phyloP scores from a whole-genome alignment of 2,888 invertebrate species.

The Brachyptera putata region DNA sequence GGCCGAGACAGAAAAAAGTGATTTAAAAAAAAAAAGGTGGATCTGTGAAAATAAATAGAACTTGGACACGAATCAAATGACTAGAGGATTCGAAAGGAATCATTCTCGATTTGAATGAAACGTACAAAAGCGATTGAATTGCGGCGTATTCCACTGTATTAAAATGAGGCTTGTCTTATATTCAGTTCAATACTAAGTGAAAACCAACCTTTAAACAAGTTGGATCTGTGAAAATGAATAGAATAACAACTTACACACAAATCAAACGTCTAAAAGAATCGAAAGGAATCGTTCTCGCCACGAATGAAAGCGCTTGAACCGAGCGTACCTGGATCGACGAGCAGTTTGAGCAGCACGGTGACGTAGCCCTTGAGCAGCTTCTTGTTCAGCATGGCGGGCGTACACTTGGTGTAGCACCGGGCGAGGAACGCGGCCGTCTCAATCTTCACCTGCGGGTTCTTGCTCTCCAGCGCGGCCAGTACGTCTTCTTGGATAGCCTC shows the following conservation, averaged over 20 bases:
- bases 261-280: neutral
- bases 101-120: too few species aligned
- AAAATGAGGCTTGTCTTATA: too few species aligned
- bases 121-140: too few species aligned
- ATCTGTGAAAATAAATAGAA: too few species aligned
- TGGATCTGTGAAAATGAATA: neutral
- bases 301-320: neutral
- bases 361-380: constrained; percentile 83
- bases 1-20: too few species aligned
- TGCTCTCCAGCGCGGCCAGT: constrained; percentile 79
- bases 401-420: constrained; percentile 75
- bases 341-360: constrained; percentile 68
- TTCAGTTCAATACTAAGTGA: too few species aligned
- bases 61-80: too few species aligned
- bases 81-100: too few species aligned
- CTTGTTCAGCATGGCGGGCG: constrained; percentile 78
- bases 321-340: constrained; percentile 65
- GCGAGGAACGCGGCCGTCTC: constrained; percentile 83
- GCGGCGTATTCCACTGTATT: too few species aligned
- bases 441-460: constrained; percentile 85
- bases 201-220: neutral
- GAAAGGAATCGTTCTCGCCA: neutral
- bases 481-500: constrained; percentile 84
- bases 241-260: too few species aligned
- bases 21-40: too few species aligned